These are phyloP conservation scores for Ctenosaura bakeri DNA, from an alignment of 2,797 vertebrate species.

Conservation along the genomic window DNA sequence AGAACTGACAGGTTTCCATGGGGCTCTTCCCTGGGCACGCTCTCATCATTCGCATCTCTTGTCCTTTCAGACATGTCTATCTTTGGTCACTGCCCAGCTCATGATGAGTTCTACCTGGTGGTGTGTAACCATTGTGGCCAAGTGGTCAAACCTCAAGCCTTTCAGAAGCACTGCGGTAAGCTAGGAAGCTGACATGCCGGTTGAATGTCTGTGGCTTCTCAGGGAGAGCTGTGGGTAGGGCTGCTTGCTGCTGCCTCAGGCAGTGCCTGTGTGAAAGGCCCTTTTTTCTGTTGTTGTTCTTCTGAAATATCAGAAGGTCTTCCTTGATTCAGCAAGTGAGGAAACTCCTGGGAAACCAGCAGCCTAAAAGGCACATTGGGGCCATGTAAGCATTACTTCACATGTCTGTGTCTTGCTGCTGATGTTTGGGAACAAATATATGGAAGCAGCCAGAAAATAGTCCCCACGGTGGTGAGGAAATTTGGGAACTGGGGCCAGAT, in stretches of 20 bases:
- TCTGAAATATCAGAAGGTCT: constrained; percentile 4
- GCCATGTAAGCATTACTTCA: not conserved
- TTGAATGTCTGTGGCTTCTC: constrained; percentile 27
- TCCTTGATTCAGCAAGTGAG: not conserved
- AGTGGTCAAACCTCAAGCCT: constrained; percentile 96
- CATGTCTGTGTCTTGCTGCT: not conserved
- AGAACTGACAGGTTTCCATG: not conserved
- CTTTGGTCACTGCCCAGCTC: constrained; percentile 93
- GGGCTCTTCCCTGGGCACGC: not conserved
- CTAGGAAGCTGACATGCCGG: constrained; percentile 26
- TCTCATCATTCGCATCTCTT: constrained; percentile 45
- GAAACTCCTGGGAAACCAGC: not conserved
- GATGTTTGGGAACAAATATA: not conserved
- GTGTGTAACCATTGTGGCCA: constrained; percentile 95
- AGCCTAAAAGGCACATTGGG: not conserved
- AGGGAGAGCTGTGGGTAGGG: constrained; percentile 19
- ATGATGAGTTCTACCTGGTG: constrained; percentile 96
- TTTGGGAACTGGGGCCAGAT: not conserved
- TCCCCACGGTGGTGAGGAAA: not conserved
- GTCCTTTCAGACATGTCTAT: constrained; percentile 91
- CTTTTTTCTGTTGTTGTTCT: not conserved
- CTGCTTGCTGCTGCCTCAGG: constrained; percentile 22
- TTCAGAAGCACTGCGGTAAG: constrained; percentile 93
- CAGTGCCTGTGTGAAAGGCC: not conserved
- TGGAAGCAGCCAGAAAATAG: constrained; percentile 5